Conservation (phyloP, 2,888 invertebrate genomes). For the Flabesymbios commensalis region DNA sequence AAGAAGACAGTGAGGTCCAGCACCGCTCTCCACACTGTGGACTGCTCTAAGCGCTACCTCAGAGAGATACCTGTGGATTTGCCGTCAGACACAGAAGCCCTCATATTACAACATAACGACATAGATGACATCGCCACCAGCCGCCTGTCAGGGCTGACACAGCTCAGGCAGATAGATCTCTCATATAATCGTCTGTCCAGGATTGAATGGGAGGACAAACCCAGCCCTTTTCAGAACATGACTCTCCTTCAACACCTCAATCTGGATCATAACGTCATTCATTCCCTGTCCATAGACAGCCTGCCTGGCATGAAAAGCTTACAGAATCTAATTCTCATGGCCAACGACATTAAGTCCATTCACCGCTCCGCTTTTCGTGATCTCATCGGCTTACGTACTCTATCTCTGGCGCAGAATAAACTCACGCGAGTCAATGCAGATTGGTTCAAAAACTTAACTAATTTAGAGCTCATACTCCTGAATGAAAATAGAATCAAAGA, state of each 20-base stretch:
- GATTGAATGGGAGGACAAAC: too few species aligned
- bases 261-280: slow-evolving; percentile 58
- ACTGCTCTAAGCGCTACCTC: slow-evolving; percentile 54
- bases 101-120: slow-evolving; percentile 52
- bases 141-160: slow-evolving; percentile 62
- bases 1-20: not conserved
- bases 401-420: slow-evolving; percentile 85
- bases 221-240: slow-evolving; percentile 73
- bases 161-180: slow-evolving; percentile 78
- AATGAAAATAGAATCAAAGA: slow-evolving; percentile 10
- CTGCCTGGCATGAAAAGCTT: too few species aligned
- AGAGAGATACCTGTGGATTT: slow-evolving; percentile 47
- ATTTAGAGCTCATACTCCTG: slow-evolving; percentile 10
- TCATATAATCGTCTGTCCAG: slow-evolving; percentile 87
- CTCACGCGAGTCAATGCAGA: slow-evolving; percentile 62
- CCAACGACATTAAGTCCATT: too few species aligned
- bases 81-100: slow-evolving; percentile 51
- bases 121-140: slow-evolving; percentile 45
- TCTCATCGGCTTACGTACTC: slow-evolving; percentile 85
- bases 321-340: too few species aligned
- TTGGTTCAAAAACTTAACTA: slow-evolving; percentile 51
- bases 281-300: too few species aligned
- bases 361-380: too few species aligned
- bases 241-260: slow-evolving; percentile 67
- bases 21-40: too few species aligned